Base-by-base conservation (phyloP, 2,113 vertebrate species). In the Machaerirhynchus nigripectus region DNA sequence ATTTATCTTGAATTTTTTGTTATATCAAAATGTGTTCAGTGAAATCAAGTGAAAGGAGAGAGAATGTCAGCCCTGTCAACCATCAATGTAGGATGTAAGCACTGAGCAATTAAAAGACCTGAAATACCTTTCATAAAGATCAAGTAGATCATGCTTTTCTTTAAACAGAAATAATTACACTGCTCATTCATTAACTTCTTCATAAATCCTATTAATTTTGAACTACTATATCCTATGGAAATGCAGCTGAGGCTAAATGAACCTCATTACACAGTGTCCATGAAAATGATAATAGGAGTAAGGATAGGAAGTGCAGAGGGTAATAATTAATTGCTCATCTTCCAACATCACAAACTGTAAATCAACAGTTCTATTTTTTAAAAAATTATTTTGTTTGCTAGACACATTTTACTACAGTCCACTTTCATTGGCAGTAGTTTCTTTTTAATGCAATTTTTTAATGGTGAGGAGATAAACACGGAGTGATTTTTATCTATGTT, bases 401-500 rank as follows among this genome's bases (percentile, higher is more conserved):
- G 49, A 89, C 47, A 37, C 40, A 86, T 83, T 96, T 73, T 75
- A 26, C 68, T 84, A 27, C 56, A 91, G 64, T 93, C 83, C 55
- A 82, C 13, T 61, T 88, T 74, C 82, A 52, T 14, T 80, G 70
- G 91, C 69, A 80, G 59, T 67, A 71, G n/a, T 55, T 64, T 88
- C 67, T 84, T 96, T 93, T 94, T 82, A 95, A 96, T 75, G 91
- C 75, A 96, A 77, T 89, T 97, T 95, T 97, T 96, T 96, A 98
- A 97, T 95, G 74, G 91, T 42, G 52, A 93, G 91, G 95, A 96
- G 94, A 98, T 97, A 97, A 97, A 96, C 95, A 93, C 2, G 2
- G 86, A 88, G 94, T 42, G 96, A 97, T 97, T 96, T 97, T 98
- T 98, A 97, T 98, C 97, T 96, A 20, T 74, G 91, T 80, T 95